A percentile compares a stretch with the other conserved stretches of the same genome.
phyloP scores from a whole-genome alignment of 2,888 invertebrate species.

The Cotesia congregata region DNA sequence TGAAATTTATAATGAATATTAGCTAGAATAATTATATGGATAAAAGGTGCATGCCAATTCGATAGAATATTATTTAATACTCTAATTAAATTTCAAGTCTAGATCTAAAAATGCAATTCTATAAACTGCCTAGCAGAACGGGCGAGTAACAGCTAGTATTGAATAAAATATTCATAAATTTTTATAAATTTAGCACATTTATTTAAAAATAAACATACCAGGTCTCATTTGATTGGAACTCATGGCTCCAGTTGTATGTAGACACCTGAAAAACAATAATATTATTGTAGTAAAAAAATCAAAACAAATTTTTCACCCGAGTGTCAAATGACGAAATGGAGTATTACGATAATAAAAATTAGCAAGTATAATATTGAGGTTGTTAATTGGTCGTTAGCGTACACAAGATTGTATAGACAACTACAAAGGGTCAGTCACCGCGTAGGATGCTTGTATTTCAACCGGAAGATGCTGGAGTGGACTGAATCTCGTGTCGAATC shows the following conservation, averaged over 20 bases:
- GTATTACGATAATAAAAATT: neutral
- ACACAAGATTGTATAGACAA: neutral
- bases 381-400: neutral
- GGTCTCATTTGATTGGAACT: slow-evolving; percentile 87
- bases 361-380: neutral
- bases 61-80: too few relatives aligned
- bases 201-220: slow-evolving; percentile 71
- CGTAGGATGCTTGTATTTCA: slow-evolving; percentile 31
- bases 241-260: slow-evolving; percentile 82
- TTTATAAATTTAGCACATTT: too few relatives aligned
- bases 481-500: neutral
- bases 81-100: too few relatives aligned
- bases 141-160: too few relatives aligned
- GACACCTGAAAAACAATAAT: slow-evolving; percentile 73
- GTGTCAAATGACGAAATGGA: neutral
- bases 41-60: too few relatives aligned
- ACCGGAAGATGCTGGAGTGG: slow-evolving; percentile 7
- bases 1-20: too few relatives aligned
- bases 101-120: too few relatives aligned
- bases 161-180: too few relatives aligned
- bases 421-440: slow-evolving; percentile 53
- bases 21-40: too few relatives aligned
- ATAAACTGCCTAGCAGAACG: too few relatives aligned
- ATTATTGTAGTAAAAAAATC: slow-evolving; percentile 3
- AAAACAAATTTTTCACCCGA: neutral